These are phyloP conservation scores for Brachyalestes nurse DNA, from an alignment of 2,797 vertebrate species.

Conservation along the genomic window DNA sequence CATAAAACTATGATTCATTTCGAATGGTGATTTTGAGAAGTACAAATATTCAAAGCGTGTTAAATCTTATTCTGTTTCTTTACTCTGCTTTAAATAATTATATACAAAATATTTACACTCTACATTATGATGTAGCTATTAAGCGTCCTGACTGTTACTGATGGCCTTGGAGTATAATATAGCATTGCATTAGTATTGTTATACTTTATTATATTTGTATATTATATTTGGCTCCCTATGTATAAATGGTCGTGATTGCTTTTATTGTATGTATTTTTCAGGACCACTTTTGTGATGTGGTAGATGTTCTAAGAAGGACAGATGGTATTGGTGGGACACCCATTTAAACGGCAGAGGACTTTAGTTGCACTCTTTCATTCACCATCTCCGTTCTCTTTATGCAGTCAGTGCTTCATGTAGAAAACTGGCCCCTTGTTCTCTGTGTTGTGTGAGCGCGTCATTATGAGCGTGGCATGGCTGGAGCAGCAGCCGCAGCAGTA, in stretches of 20 bases:
- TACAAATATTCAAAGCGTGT: too few relatives aligned
- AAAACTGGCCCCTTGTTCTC: conserved; percentile 59
- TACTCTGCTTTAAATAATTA: too few relatives aligned
- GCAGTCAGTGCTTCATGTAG: conserved; percentile 61
- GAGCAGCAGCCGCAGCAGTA: conserved; percentile 6
- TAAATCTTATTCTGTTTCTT: too few relatives aligned
- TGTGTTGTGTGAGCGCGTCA: conserved; percentile 35
- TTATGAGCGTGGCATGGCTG: conserved; percentile 32
- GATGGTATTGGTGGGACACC: neutral
- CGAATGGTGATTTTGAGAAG: too few relatives aligned
- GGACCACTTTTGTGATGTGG: neutral
- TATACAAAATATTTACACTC: too few relatives aligned
- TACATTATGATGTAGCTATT: too few relatives aligned
- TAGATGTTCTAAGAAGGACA: neutral
- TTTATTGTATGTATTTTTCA: neutral
- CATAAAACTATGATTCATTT: too few relatives aligned
- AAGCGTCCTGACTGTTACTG: too few relatives aligned
- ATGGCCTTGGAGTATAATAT: too few relatives aligned
- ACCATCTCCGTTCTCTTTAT: conserved; percentile 20
- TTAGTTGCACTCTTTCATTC: conserved; percentile 17
- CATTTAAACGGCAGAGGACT: conserved; percentile 26
- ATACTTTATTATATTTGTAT: too few relatives aligned
- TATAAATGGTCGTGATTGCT: neutral
- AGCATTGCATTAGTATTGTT: neutral
- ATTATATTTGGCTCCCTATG: neutral